Conservation (phyloP, 23 tunicate genomes). For the Styela plicata region DNA sequence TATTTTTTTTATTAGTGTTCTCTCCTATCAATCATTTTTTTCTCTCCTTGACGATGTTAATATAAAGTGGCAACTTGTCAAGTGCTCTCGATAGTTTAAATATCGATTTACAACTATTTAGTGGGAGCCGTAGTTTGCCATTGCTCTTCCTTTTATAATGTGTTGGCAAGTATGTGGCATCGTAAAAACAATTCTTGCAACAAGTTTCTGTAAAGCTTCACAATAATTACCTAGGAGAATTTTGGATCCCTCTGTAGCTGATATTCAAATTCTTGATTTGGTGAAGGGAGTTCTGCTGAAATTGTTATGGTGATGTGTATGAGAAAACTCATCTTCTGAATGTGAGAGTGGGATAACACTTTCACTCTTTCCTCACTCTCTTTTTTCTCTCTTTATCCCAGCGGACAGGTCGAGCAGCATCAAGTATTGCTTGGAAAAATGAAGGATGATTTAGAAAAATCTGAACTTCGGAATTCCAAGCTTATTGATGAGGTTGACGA, state of each 20-base stretch:
- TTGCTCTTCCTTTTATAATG: not conserved
- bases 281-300: too few relatives aligned
- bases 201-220: too few relatives aligned
- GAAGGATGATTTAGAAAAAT: conserved; percentile 52
- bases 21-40: too few relatives aligned
- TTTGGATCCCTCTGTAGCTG: too few relatives aligned
- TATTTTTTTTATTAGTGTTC: too few relatives aligned
- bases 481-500: conserved; percentile 79
- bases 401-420: conserved; percentile 44
- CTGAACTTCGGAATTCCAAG: conserved; percentile 56
- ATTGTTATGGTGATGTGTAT: too few relatives aligned
- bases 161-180: not conserved
- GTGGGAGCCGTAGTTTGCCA: not conserved
- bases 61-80: not conserved
- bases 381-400: not conserved
- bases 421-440: conserved; percentile 44
- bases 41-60: too few relatives aligned
- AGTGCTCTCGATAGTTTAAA: not conserved
- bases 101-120: not conserved
- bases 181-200: not conserved
- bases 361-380: not conserved
- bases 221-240: too few relatives aligned
- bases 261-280: too few relatives aligned
- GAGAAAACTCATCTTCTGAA: not conserved
- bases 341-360: not conserved